Evolutionary conservation across 2,797 vertebrate species (phyloP), one percentile per base, ranked within the genome.

Genomic region (Oreortyx pictus): DNA sequence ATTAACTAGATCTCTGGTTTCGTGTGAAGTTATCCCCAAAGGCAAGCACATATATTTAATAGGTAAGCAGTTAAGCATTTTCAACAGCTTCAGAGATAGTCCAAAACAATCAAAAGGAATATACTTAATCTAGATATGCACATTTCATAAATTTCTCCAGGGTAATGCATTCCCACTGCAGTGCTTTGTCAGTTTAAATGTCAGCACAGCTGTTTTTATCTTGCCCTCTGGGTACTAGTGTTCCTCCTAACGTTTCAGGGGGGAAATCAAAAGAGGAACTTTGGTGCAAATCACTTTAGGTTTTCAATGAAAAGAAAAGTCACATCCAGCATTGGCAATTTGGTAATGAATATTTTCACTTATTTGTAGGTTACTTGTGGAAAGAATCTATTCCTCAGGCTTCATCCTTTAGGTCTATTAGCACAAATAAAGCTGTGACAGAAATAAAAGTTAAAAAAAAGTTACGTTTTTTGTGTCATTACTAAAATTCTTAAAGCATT

Each of bases 141-240:
- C 81, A 93, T 92, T 96, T 96, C 92, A 96, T 85, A 68, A 56
- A 87, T 94, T 95, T 92, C 95, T 92, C 95, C 70, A 86, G 92
- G 94, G 95, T 62, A 91, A 52, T 90, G 82, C 72, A 90, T 94
- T 97, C 89, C 95, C 90, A 90, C 74, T 94, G 88, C 62, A 90
- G 77, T 64, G 61, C 73, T 95, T 94, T 94, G 83, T 73, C 81
- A 94, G 90, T 90, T 89, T 92, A 90, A 95, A 94, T 88, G 89
- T 91, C 94, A 93, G 92, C 88, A 86, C 94, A 96, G 94, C 83
- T 95, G 94, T 88, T 89, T 94, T 85, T 84, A 59, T 96, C 86
- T 86, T 87, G 79, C 79, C 91, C 82, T 65, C 76, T 78, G 95
- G 89, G 86, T 92, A 87, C 84, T 43, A 60, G 59, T 87, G 77